Evolutionary conservation across 2,113 vertebrate genomes (phyloP).

Genomic region (Pachyramphus minor): DNA sequence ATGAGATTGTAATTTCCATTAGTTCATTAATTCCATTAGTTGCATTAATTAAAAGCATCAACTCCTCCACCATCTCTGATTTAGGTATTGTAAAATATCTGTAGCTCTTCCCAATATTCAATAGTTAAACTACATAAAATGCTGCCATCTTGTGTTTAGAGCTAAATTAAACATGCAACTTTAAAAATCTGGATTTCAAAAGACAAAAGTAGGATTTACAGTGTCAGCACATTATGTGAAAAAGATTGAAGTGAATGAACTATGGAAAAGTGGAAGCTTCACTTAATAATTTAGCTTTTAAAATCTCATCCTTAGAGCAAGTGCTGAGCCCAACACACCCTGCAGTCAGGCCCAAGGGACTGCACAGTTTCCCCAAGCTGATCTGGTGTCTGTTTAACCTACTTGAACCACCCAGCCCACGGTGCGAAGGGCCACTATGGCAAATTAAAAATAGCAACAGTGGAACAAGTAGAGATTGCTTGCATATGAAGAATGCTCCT

Average conservation of each 20-base stretch:
- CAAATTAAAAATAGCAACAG: not conserved
- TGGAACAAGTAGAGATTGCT: not conserved
- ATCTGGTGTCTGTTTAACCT: fast-evolving
- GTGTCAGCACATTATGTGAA: not conserved
- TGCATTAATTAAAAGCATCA: not conserved
- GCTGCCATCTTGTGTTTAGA: constrained; percentile 42
- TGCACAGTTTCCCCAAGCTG: not conserved
- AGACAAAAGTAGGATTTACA: not conserved
- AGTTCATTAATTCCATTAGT: not conserved
- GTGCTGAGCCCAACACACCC: not conserved
- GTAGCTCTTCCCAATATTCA: not conserved
- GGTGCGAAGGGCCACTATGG: not conserved
- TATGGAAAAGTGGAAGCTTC: not conserved
- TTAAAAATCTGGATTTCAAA: not conserved
- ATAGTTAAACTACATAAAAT: not conserved
- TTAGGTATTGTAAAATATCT: not conserved
- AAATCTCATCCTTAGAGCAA: not conserved
- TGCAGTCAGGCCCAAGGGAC: not conserved
- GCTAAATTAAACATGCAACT: not conserved
- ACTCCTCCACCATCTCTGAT: not conserved
- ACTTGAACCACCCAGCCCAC: not conserved
- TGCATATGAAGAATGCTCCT: not conserved
- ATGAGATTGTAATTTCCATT: not conserved
- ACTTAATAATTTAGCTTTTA: not conserved
- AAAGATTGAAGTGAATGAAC: not conserved